Evolutionary conservation across 2,888 invertebrate genomes (phyloP).

Genomic region (Rhamnusium bicolor): DNA sequence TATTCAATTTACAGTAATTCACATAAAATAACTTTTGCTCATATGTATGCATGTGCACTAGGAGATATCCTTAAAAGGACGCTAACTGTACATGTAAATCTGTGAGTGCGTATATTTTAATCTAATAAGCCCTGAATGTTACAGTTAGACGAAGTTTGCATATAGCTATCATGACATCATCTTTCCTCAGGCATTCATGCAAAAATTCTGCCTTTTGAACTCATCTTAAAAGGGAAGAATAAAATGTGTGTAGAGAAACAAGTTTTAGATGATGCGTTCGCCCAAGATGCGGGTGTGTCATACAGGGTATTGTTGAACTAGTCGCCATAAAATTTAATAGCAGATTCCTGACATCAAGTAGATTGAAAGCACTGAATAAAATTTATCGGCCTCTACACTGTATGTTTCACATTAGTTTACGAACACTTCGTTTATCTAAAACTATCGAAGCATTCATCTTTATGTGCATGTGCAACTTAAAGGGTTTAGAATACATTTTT

Average conservation of each 20-base stretch:
- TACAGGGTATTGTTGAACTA: background rate
- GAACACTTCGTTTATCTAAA: background rate
- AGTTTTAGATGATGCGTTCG: background rate
- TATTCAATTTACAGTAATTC: slow-evolving; percentile 25
- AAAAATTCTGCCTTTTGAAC: slow-evolving; percentile 22
- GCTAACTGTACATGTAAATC: slow-evolving; percentile 21
- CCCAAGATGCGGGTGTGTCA: slow-evolving; percentile 13
- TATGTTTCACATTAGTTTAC: background rate
- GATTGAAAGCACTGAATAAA: background rate
- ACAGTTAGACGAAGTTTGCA: slow-evolving; percentile 25
- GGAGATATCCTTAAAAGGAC: slow-evolving; percentile 29
- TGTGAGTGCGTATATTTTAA: slow-evolving; percentile 19
- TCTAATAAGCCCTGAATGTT: slow-evolving; percentile 27
- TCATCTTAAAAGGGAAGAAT: slow-evolving; percentile 5
- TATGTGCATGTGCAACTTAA: no score
- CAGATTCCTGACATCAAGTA: background rate
- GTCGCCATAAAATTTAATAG: slow-evolving; percentile 17
- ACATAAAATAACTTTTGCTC: slow-evolving; percentile 22
- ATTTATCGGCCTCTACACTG: background rate
- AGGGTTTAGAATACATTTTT: no score
- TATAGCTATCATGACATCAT: slow-evolving; percentile 27
- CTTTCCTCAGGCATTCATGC: slow-evolving; percentile 12
- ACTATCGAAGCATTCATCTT: no score
- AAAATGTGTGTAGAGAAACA: slow-evolving; percentile 3
- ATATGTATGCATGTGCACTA: background rate